Evolutionary conservation across 2,113 vertebrate species (phyloP).

Genomic region (Python bivittatus): DNA sequence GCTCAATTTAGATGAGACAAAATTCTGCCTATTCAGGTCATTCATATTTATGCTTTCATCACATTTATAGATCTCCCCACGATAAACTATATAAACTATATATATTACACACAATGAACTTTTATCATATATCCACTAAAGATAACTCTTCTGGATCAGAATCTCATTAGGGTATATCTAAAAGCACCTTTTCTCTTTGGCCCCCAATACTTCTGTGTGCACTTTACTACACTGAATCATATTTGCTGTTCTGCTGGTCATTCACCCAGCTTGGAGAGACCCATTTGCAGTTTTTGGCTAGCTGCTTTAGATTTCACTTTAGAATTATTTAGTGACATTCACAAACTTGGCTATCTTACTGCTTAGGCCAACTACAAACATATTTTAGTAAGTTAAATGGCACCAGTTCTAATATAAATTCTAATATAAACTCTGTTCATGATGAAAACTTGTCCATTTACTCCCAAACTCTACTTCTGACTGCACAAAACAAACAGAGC

Average conservation of each 20-base stretch:
- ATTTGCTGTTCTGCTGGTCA: not conserved
- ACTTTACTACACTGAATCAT: not conserved
- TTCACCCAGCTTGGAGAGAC: not conserved
- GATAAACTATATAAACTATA: not conserved
- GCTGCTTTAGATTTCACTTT: not conserved
- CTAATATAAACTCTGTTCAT: not conserved
- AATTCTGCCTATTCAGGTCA: not conserved
- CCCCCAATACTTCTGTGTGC: not conserved
- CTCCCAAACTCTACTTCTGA: not conserved
- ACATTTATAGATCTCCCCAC: not conserved
- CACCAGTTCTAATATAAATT: not conserved
- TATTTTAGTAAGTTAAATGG: not conserved
- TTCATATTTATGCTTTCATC: not conserved
- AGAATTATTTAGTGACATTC: not conserved
- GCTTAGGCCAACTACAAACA: not conserved
- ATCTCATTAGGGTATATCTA: not conserved
- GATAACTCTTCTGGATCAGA: not conserved
- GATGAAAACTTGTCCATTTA: not conserved
- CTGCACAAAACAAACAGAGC: not conserved
- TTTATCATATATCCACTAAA: not conserved
- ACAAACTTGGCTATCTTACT: not conserved
- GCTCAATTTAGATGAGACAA: not conserved
- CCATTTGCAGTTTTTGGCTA: not conserved
- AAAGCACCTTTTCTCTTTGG: not conserved
- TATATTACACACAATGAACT: not conserved